Conservation (phyloP, 2,797 vertebrate genomes). For the Coregonus suidteri region DNA sequence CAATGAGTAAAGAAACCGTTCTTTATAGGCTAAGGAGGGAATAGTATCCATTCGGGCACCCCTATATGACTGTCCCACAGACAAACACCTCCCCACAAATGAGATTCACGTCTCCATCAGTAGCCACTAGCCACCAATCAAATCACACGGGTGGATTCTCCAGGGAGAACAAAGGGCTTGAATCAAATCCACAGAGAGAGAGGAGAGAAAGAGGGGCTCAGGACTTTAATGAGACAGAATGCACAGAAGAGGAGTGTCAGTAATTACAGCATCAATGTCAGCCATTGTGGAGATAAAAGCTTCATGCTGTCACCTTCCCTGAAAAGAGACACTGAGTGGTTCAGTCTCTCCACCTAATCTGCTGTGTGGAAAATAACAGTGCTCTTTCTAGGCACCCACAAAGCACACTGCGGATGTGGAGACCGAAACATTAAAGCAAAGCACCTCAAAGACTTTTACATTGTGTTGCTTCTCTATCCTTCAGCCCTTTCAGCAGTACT, state of each 20-base stretch:
- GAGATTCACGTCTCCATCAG: neutral
- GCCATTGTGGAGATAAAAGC: neutral
- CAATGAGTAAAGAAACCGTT: neutral
- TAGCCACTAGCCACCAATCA: neutral
- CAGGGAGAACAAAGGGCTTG: neutral
- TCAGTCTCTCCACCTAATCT: neutral
- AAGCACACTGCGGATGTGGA: neutral
- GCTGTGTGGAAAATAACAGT: too few species aligned
- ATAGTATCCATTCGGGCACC: neutral
- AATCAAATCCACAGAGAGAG: neutral
- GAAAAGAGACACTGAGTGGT: neutral
- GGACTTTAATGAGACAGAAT: neutral
- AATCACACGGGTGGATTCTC: neutral
- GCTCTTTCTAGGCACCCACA: neutral
- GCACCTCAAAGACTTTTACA: too few species aligned
- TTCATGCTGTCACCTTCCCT: neutral
- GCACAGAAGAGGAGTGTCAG: neutral
- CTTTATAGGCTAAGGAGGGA: neutral
- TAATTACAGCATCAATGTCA: constrained; percentile 13
- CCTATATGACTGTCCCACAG: neutral
- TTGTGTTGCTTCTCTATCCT: too few species aligned
- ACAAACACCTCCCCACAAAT: neutral
- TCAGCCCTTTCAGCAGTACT: too few species aligned
- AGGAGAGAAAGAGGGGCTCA: neutral
- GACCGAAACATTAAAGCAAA: too few species aligned